phyloP scores from a whole-genome alignment of 2,113 vertebrate genomes.

The Cyprinodon variegatus region DNA sequence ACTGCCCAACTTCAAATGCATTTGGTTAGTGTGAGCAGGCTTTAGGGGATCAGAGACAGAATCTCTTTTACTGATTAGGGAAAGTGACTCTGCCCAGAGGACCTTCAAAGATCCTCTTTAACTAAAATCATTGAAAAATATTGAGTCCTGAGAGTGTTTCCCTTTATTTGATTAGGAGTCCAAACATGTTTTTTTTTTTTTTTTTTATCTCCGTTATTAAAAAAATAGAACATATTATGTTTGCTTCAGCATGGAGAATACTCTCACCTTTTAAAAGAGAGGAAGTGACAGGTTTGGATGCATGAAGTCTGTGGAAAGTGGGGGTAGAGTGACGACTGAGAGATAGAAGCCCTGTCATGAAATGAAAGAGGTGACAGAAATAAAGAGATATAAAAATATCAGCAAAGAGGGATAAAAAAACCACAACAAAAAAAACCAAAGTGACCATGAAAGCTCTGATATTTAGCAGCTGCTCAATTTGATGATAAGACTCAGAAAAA shows the following conservation, averaged over 20 bases:
- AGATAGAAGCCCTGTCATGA: constrained; percentile 38
- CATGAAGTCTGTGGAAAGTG: constrained; percentile 12
- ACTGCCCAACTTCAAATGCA: constrained; percentile 39
- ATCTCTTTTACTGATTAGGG: constrained; percentile 27
- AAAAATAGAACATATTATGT: constrained; percentile 21
- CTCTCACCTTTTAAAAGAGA: constrained; percentile 51
- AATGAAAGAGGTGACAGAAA: constrained; percentile 41
- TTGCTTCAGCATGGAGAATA: constrained; percentile 8
- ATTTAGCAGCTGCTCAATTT: constrained; percentile 41
- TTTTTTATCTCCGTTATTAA: constrained; percentile 1
- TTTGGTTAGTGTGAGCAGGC: constrained; percentile 30
- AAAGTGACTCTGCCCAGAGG: constrained; percentile 15
- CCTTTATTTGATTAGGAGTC: constrained; percentile 10
- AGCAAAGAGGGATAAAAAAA: constrained; percentile 24
- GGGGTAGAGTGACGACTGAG: constrained; percentile 32
- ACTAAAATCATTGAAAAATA: constrained; percentile 27
- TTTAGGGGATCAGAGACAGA: constrained; percentile 23
- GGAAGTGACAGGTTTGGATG: constrained; percentile 30
- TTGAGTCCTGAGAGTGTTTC: constrained; percentile 7
- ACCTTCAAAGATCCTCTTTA: constrained; percentile 25
- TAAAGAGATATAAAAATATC: constrained; percentile 40
- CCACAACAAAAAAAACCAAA: not conserved
- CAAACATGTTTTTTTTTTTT: constrained; percentile 3
- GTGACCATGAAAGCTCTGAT: constrained; percentile 35
- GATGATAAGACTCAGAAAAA: constrained; percentile 18